These are phyloP conservation scores for Lepidocyrtinus sp. DNA, from an alignment of 2,888 invertebrate genomes.

Conservation along the genomic window DNA sequence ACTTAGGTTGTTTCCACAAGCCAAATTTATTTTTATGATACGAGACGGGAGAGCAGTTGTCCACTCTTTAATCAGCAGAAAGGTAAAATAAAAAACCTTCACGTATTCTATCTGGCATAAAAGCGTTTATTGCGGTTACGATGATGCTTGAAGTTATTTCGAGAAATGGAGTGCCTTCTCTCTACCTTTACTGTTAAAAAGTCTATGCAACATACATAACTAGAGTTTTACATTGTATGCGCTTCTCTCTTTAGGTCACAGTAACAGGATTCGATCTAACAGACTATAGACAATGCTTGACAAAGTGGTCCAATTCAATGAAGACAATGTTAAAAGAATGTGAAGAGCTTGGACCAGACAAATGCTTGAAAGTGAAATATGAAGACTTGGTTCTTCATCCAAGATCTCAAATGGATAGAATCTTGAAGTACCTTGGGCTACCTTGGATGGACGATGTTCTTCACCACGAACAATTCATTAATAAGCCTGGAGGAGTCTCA, in stretches of 20 bases:
- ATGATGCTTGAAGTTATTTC: not conserved
- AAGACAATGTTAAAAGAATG: slow-evolving; percentile 96
- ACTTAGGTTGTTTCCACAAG: slow-evolving; percentile 94
- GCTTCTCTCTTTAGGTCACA: slow-evolving; percentile 75
- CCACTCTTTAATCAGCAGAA: slow-evolving; percentile 97
- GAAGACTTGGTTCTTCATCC: slow-evolving; percentile 98
- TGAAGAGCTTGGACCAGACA: slow-evolving; percentile 77
- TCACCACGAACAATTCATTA: slow-evolving; percentile 97
- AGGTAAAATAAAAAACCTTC: slow-evolving; percentile 76
- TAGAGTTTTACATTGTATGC: not conserved
- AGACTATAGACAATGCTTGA: slow-evolving; percentile 94
- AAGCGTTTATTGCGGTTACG: not conserved
- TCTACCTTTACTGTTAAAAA: not conserved
- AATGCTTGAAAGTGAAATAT: slow-evolving; percentile 87
- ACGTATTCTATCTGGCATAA: not conserved
- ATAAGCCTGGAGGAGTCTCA: slow-evolving; percentile 94
- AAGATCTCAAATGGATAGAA: slow-evolving; percentile 87
- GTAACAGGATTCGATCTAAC: slow-evolving; percentile 96
- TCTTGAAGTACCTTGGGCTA: slow-evolving; percentile 89
- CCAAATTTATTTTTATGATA: slow-evolving; percentile 98
- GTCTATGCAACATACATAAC: no score
- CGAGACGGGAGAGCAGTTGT: slow-evolving; percentile 98
- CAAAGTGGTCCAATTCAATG: slow-evolving; percentile 97
- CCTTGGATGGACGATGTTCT: slow-evolving; percentile 97
- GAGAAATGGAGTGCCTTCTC: not conserved